phyloP scores from a whole-genome alignment of 1,140 invertebrate genomes.

The Drosophila nigromelanica region DNA sequence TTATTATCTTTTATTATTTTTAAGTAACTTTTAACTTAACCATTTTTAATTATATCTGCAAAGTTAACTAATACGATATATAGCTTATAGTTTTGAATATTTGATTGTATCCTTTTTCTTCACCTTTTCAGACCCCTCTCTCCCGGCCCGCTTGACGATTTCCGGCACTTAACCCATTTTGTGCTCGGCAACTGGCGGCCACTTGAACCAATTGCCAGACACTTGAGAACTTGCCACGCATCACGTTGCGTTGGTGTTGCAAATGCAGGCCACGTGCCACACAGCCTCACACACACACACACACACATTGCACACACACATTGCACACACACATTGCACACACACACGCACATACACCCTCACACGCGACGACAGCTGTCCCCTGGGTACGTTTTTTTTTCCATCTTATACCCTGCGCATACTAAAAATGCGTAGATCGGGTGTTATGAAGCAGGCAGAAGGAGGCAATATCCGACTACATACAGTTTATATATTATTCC shows the following conservation, averaged over 20 bases:
- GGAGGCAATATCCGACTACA: neutral
- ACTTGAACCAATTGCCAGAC: constrained; percentile 36
- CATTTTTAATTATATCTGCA: too few species aligned
- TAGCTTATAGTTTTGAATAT: neutral
- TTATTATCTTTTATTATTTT: too few species aligned
- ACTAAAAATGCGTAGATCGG: neutral
- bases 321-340: neutral
- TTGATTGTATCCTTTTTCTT: neutral
- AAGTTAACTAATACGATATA: neutral
- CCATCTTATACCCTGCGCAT: constrained; percentile 12
- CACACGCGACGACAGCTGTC: constrained; percentile 63
- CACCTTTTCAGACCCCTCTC: neutral
- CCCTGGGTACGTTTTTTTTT: constrained; percentile 34
- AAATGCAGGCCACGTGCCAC: constrained; percentile 40
- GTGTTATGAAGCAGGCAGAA: neutral
- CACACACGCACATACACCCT: constrained; percentile 4
- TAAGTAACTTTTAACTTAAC: too few species aligned
- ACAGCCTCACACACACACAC: constrained; percentile 30
- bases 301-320: neutral
- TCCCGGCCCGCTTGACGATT: constrained; percentile 27
- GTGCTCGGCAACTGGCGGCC: constrained; percentile 9
- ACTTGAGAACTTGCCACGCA: constrained; percentile 33
- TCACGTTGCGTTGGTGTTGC: constrained; percentile 38
- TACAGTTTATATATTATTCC: neutral
- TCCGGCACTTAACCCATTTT: constrained; percentile 73